Evolutionary conservation across 2,797 vertebrate genomes (phyloP), one percentile per base, ranked within the genome.

Genomic region (Phyllotis vaccarum): DNA sequence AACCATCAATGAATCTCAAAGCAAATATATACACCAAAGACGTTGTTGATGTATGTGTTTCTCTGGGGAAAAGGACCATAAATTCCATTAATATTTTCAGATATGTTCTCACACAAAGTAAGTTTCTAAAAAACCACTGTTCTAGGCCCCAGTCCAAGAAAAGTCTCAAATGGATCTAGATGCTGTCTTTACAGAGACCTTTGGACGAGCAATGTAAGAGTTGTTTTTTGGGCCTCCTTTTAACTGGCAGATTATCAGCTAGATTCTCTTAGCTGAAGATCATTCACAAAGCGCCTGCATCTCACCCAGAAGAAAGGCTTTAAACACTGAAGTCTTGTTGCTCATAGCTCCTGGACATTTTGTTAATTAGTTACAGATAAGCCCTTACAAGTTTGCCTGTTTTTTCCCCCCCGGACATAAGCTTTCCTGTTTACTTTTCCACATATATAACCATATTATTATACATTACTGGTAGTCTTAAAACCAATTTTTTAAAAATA

Each of bases 21-120:
- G n/a, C 64, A 66, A 93, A 90, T 16, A 94, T 40, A 82, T 78
- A 78, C 2, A 24, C 13, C 68, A 78, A 80, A 89, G 91, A 70
- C 54, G n/a, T 62, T 89, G 34, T 74, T 78, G 58, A 76, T 60
- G 27, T 9, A 58, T 27, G 2, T 64, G 13, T 86, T 60, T 79
- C 79, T 81, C 91, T 70, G 52, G 58, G 82, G 22, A 66, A 21
- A 43, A 9, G 82, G 2, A 58, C 22, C 1, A 4, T 6, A 62
- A 40, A 87, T 83, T 88, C 31, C 40, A 70, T 72, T 76, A 46
- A 56, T 87, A 68, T 91, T 94, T 89, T 90, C 85, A 88, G 80
- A 79, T 80, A 56, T 6, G 0, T 80, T 93, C 70, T 93, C 75
- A 64, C 21, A 83, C 34, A 83, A 49, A 62, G 19, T 78, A 90